Evolutionary conservation across 2,797 vertebrate species (phyloP).

Genomic region (Sphenopsis melanotis): DNA sequence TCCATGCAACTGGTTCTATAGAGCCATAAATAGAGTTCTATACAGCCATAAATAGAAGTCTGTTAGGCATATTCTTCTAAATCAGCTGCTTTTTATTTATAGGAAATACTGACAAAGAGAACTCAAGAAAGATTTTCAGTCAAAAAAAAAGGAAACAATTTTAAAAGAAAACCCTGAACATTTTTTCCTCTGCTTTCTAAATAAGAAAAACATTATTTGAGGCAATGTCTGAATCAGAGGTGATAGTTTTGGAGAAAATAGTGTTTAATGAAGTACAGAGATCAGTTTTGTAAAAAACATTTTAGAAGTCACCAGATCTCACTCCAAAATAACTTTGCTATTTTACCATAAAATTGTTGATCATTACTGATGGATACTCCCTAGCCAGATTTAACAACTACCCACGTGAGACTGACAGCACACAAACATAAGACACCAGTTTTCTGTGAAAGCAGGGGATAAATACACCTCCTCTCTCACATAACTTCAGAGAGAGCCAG

Average conservation of each 20-base stretch:
- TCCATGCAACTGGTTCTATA: rapidly evolving
- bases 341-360: background rate
- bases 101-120: background rate
- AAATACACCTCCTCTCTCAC: background rate
- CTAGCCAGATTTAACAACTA: background rate
- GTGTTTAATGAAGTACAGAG: background rate
- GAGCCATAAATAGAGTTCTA: background rate
- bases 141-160: background rate
- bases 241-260: background rate
- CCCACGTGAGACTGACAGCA: rapidly evolving
- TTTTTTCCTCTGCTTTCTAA: background rate
- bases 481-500: background rate
- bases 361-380: background rate
- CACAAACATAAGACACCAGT: background rate
- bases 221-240: background rate
- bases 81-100: background rate
- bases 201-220: background rate
- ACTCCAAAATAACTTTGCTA: background rate
- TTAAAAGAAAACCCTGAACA: background rate
- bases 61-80: background rate
- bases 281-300: background rate
- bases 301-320: background rate
- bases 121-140: background rate
- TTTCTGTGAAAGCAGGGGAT: background rate
- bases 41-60: background rate